Conservation (phyloP, 2,888 invertebrate genomes). For the Spialia ferax region DNA sequence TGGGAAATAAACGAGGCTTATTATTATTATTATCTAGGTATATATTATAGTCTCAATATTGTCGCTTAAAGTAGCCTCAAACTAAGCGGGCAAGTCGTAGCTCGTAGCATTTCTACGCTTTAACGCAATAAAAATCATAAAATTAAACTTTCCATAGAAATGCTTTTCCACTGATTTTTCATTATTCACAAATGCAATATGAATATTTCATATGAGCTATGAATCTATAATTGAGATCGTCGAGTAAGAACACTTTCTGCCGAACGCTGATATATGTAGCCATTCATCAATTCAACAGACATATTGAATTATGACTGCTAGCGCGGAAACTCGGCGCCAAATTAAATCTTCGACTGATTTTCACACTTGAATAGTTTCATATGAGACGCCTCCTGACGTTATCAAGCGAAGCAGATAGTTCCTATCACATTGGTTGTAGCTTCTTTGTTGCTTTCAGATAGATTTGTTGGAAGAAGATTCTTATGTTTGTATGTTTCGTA, state of each 20-base stretch:
- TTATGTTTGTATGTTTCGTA: too few species aligned
- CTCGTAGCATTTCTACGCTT: not conserved
- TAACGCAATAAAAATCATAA: not conserved
- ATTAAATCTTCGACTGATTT: slow-evolving; percentile 44
- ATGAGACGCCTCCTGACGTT: slow-evolving; percentile 35
- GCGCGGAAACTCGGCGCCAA: slow-evolving; percentile 25
- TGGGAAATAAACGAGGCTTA: too few species aligned
- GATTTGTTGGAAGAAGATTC: too few species aligned
- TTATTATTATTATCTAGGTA: too few species aligned
- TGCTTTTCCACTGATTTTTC: not conserved
- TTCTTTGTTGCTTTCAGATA: not conserved
- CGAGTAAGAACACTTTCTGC: slow-evolving; percentile 8
- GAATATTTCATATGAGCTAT: slow-evolving; percentile 14
- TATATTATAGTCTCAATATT: too few species aligned
- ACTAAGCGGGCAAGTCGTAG: not conserved
- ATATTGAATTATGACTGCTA: slow-evolving; percentile 29
- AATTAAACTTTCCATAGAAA: not conserved
- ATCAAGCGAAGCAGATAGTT: slow-evolving; percentile 11
- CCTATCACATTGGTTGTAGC: not conserved
- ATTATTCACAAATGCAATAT: slow-evolving; percentile 3
- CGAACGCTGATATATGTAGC: slow-evolving; percentile 8
- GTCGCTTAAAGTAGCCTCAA: not conserved
- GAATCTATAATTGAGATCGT: slow-evolving; percentile 9
- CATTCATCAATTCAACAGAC: slow-evolving; percentile 25
- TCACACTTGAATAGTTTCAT: slow-evolving; percentile 39